Conservation (phyloP, 1,140 invertebrate genomes). For the Papilio xuthus region DNA sequence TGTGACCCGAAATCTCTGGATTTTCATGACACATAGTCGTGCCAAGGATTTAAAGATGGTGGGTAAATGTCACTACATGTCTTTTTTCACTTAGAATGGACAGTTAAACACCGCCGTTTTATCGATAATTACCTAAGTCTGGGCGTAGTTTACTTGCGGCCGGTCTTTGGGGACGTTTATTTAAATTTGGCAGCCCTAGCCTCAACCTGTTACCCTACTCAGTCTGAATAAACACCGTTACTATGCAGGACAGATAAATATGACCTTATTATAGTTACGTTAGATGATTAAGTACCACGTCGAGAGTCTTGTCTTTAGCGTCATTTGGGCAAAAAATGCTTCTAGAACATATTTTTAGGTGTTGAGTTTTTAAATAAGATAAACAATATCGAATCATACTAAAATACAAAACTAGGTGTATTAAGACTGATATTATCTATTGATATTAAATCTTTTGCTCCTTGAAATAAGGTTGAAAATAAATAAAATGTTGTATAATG, state of each 20-base stretch:
- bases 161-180: not conserved
- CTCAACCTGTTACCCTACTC: constrained; percentile 33
- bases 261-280: not conserved
- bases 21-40: not conserved
- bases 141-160: too few species aligned
- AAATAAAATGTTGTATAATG: not conserved
- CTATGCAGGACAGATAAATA: not conserved
- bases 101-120: too few species aligned
- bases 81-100: too few species aligned
- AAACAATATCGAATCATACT: not conserved
- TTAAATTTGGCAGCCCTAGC: not conserved
- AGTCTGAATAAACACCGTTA: constrained; percentile 8
- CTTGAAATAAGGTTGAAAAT: not conserved
- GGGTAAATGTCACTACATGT: too few species aligned
- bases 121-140: too few species aligned
- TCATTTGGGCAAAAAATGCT: too few species aligned
- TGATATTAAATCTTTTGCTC: not conserved
- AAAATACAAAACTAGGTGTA: not conserved
- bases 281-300: not conserved
- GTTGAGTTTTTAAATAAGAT: not conserved
- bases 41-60: too few species aligned
- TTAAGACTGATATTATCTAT: not conserved
- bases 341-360: too few species aligned
- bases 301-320: too few species aligned
- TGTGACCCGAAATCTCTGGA: not conserved